Base-by-base conservation (phyloP, 2,797 vertebrate genomes). In the Esox lucius region DNA sequence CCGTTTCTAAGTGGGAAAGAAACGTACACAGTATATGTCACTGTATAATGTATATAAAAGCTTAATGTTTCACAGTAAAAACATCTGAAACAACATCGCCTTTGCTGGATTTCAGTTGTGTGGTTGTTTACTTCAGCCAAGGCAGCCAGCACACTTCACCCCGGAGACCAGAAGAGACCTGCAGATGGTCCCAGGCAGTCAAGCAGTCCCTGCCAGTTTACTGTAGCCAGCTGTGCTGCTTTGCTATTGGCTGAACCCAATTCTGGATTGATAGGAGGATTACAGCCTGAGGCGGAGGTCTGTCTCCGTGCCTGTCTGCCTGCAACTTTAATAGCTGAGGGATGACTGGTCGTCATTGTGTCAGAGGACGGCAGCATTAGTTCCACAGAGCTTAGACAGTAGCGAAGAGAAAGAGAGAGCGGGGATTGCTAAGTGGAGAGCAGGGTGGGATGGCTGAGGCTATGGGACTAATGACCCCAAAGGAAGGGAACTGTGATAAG, bases 251-350 rank as follows among this genome's bases (percentile, higher is more conserved):
- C 78, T 66, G 81, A 81, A 85, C 79, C 79, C 82, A 85, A 82
- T 77, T 81, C 59, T 46, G 74, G 83, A 71, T 72, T 85, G 87
- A 88, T 88, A 88, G 86, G 67, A 81, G 88, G 88, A 91, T 90
- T 90, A 92, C 84, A 81, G 78, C 83, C 83, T 79, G 76, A 77
- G 85, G 88, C 89, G 78, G 73, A 80, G 83, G 81, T 84, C 81
- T 83, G 83, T 72, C 75, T 83, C 56, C 22, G 12, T 61, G 22
- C 56, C n/a, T 61, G 56, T 24, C 56, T 24, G 56, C 22, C 42
- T 46, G 42, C 42, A 46, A 24, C 56, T 86, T 85, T 86, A 87
- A 87, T 88, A 81, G 85, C 85, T 83, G 79, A 75, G 79, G 86
- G 82, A 85, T 80, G 82, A 82, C 83, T 83, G 84, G 83, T 72